Base-by-base conservation (phyloP, 2,888 invertebrate species). In the Brachylomia viminalis region DNA sequence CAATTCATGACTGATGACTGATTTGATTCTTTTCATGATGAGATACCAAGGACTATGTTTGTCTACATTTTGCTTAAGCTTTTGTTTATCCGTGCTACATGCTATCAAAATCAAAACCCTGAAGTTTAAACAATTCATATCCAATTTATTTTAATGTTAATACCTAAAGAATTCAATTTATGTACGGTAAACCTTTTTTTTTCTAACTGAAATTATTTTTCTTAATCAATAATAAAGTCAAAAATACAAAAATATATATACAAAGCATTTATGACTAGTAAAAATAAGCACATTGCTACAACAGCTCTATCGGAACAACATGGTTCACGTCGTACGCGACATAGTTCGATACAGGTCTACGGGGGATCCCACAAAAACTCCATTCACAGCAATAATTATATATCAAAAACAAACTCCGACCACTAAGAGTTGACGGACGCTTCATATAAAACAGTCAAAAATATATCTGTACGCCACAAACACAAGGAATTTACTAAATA, bases 191-290 rank as follows among this genome's bases (percentile, higher is more conserved):
- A 88, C 86, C 87, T 89, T 90, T 90, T 91, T 90, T 86, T 90
- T 90, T n/a, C n/a, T 88, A 93, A 93, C 92, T 92, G 92, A 92
- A 94, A 92, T 92, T 91, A 88, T 92, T 92, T 90, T 92, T 91
- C 92, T 92, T 93, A 90, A 85, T 91, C 87, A 92, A 92, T 91
- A 92, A 92, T 92, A 92, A 92, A 93, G 89, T 92, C 92, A 93
- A 94, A 93, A 94, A 94, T 93, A 93, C 92, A 93, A 93, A 93
- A 93, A 93, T 89, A 91, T 95, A 94, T 94, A 93, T 93, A 96
- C 94, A 95, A 95, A 95, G 91, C 91, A 92, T 95, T 95, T 94
- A 95, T 95, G 95, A 95, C 95, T 95, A 96, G 95, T 95, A 95
- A 94, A 92, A 93, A 93, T 92, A 93, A 93, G 93, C 93, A 94